Percentiles rank a stretch among this genome's conserved stretches.
Conservation (phyloP, 2,113 vertebrate species). For the Hemiscyllium ocellatum region DNA sequence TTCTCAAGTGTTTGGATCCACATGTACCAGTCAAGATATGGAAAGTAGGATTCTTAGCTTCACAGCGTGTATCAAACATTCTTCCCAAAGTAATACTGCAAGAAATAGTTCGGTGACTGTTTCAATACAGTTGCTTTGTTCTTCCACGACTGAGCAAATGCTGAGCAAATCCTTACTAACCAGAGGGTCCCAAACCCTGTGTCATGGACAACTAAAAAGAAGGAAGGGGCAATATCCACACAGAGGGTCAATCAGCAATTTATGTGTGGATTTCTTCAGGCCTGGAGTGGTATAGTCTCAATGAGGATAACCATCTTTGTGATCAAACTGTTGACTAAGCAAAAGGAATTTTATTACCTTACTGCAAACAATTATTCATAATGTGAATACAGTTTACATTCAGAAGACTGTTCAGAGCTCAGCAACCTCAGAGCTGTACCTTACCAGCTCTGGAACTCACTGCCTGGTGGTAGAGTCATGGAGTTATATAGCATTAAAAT, state of each 20-base stretch:
- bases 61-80: neutral
- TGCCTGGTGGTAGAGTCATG: too few relatives aligned
- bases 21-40: neutral
- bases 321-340: too few relatives aligned
- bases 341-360: too few relatives aligned
- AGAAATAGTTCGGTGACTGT: neutral
- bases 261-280: too few relatives aligned
- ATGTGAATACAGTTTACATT: too few relatives aligned
- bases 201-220: neutral
- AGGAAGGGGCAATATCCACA: neutral
- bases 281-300: too few relatives aligned
- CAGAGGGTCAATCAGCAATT: neutral
- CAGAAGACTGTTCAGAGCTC: too few relatives aligned
- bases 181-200: neutral
- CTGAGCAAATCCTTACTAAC: neutral
- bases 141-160: neutral
- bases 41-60: neutral
- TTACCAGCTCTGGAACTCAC: too few relatives aligned
- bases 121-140: neutral
- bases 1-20: neutral
- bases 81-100: neutral
- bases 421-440: too few relatives aligned
- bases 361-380: too few relatives aligned
- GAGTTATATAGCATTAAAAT: too few relatives aligned
- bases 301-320: too few relatives aligned